These are phyloP conservation scores for Chaenogobius annularis DNA, from an alignment of 2,113 vertebrate genomes.

Conservation along the genomic window DNA sequence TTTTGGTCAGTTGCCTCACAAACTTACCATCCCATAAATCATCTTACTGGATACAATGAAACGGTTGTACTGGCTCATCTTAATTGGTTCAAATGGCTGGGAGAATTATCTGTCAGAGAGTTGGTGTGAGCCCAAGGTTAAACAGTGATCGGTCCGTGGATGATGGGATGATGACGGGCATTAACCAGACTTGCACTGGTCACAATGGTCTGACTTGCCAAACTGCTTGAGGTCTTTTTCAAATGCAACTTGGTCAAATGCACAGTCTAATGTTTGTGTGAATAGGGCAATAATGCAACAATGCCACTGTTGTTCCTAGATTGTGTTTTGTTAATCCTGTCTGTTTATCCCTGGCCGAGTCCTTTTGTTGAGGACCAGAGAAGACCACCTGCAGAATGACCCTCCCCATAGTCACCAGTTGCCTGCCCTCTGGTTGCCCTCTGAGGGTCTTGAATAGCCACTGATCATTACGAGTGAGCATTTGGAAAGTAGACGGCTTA, in stretches of 20 bases:
- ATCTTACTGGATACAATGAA: neutral
- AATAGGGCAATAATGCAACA: slow-evolving; percentile 24
- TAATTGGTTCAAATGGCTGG: slow-evolving; percentile 19
- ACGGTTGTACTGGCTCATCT: slow-evolving; percentile 38
- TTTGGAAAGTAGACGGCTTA: neutral
- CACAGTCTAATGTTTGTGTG: neutral
- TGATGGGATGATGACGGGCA: slow-evolving; percentile 38
- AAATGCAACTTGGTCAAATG: neutral
- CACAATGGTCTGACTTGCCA: neutral
- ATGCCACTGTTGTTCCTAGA: slow-evolving; percentile 17
- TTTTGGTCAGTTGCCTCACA: too few relatives aligned
- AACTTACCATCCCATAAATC: neutral
- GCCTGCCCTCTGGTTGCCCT: slow-evolving; percentile 16
- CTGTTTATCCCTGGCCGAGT: slow-evolving; percentile 13
- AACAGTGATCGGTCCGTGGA: slow-evolving; percentile 17
- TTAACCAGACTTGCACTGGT: slow-evolving; percentile 20
- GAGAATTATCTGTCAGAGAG: slow-evolving; percentile 29
- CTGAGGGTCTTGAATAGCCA: slow-evolving; percentile 18
- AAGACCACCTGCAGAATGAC: slow-evolving; percentile 50
- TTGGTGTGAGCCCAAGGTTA: slow-evolving; percentile 22
- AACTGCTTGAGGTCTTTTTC: neutral
- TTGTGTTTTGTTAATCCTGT: slow-evolving; percentile 37
- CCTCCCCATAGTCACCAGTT: slow-evolving; percentile 2
- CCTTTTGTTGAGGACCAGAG: slow-evolving; percentile 39
- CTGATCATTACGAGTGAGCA: neutral